Evolutionary conservation across 2,113 vertebrate species (phyloP).

Genomic region (Seriola quinqueradiata): DNA sequence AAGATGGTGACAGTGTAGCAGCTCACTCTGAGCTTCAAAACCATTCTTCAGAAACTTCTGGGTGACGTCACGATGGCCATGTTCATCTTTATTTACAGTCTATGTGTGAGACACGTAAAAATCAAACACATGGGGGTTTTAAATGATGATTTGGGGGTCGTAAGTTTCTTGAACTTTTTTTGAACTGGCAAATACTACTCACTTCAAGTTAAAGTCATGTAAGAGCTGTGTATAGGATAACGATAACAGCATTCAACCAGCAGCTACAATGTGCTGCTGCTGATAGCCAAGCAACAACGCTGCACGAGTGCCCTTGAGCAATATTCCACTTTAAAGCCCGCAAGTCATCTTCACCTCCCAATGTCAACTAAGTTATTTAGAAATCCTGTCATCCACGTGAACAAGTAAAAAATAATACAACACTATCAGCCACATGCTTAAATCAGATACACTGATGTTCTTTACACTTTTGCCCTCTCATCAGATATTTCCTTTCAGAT

Average conservation of each 20-base stretch:
- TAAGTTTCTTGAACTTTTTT: background rate
- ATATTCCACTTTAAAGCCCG: too few relatives aligned
- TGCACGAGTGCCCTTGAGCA: too few relatives aligned
- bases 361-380: background rate
- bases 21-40: too few relatives aligned
- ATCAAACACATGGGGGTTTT: background rate
- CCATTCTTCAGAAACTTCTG: too few relatives aligned
- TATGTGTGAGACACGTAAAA: background rate
- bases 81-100: too few relatives aligned
- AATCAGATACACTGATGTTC: conserved; percentile 17
- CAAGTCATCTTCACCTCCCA: too few relatives aligned
- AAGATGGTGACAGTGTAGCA: too few relatives aligned
- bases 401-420: background rate
- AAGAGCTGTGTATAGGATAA: background rate
- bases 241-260: background rate
- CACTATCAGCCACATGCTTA: background rate
- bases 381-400: conserved; percentile 5
- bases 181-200: background rate
- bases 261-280: background rate
- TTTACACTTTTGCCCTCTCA: background rate
- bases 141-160: background rate
- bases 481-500: background rate
- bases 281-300: background rate
- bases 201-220: background rate
- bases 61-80: too few relatives aligned